Conservation (phyloP, 2,797 vertebrate genomes). For the Pseudotriccus pelzelni region DNA sequence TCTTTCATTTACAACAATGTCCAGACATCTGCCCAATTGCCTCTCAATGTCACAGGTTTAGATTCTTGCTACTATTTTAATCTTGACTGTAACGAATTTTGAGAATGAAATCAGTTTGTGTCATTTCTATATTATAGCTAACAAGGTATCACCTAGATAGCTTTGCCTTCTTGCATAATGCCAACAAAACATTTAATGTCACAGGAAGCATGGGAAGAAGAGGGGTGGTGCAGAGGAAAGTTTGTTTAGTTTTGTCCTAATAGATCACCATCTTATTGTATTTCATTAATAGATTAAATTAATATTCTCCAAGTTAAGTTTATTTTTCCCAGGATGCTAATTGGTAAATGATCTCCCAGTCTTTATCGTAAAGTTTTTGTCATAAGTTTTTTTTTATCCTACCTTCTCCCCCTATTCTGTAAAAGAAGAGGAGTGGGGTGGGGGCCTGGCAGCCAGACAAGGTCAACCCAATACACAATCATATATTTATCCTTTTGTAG, state of each 20-base stretch:
- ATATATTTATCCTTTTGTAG: background rate
- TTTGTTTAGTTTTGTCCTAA: background rate
- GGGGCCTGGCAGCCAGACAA: background rate
- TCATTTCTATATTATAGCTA: background rate
- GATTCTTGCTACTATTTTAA: background rate
- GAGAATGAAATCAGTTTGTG: background rate
- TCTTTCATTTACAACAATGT: background rate
- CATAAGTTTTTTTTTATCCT: background rate
- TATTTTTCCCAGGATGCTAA: background rate
- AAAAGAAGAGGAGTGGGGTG: background rate
- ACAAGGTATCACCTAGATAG: background rate
- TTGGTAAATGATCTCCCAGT: background rate
- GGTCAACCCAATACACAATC: background rate
- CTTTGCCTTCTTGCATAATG: background rate
- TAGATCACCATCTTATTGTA: background rate
- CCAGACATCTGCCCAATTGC: background rate
- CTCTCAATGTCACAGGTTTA: background rate
- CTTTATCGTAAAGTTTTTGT: background rate
- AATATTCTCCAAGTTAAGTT: background rate
- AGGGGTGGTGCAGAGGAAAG: accelerated
- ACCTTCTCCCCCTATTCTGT: accelerated
- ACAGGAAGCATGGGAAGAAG: background rate
- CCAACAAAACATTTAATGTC: background rate
- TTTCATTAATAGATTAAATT: background rate
- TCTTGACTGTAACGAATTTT: background rate